Percentiles rank a stretch among this genome's conserved stretches.
Conservation (phyloP, 23 tunicate genomes). For the Botrylloides violaceus region DNA sequence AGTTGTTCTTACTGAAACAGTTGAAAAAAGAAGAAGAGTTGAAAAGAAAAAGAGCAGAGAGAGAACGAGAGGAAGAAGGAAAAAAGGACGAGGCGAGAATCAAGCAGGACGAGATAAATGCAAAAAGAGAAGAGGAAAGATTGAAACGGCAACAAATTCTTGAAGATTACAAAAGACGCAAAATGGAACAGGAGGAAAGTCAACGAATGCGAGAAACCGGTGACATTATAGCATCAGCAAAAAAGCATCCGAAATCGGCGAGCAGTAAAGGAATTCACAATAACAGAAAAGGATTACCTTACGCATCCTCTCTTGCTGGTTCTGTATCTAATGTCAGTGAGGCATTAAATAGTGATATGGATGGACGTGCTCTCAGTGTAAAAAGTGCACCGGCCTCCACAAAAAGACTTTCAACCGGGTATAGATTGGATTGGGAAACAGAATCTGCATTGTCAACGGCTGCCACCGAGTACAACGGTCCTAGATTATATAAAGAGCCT, state of each 20-base stretch:
- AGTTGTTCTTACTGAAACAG: slow-evolving; percentile 40
- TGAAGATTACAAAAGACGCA: slow-evolving; percentile 60
- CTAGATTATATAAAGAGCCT: slow-evolving; percentile 60
- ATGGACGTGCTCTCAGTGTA: background rate
- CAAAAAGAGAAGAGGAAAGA: slow-evolving; percentile 67
- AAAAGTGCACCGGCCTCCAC: background rate
- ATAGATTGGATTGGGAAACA: slow-evolving; percentile 20
- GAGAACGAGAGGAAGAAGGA: slow-evolving; percentile 47
- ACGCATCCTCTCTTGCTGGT: background rate
- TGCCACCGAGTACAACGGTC: slow-evolving; percentile 64
- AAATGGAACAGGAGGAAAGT: slow-evolving; percentile 49
- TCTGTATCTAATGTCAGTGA: background rate
- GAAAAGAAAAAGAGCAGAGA: slow-evolving; percentile 53
- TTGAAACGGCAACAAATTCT: slow-evolving; percentile 51
- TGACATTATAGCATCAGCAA: slow-evolving; percentile 26
- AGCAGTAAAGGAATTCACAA: no score
- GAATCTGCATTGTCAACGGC: slow-evolving; percentile 55
- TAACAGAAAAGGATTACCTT: background rate
- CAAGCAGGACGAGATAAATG: slow-evolving; percentile 40
- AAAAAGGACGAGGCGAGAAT: slow-evolving; percentile 53
- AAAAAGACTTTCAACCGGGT: background rate
- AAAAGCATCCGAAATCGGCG: background rate
- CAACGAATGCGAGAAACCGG: slow-evolving; percentile 28
- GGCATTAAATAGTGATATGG: background rate
- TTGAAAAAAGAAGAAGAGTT: slow-evolving; percentile 67